Conservation (phyloP, 2,888 invertebrate species). For the Apamea epomidion region DNA sequence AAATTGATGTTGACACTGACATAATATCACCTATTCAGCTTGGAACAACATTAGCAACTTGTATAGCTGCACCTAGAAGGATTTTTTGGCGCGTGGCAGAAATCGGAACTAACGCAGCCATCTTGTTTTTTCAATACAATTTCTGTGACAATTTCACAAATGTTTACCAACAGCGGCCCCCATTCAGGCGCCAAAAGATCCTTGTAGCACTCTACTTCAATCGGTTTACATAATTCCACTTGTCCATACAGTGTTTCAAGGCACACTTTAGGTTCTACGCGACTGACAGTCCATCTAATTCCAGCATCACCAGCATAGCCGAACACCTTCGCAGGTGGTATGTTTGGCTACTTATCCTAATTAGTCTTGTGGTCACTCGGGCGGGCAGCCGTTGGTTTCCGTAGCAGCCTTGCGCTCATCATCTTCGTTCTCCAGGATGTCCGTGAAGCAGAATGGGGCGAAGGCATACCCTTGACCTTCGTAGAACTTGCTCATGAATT, state of each 20-base stretch:
- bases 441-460: conserved; percentile 94
- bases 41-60: neutral
- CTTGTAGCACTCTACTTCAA: neutral
- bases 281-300: conserved; percentile 42
- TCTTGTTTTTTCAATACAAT: neutral
- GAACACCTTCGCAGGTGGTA: conserved; percentile 49
- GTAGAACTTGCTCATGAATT: conserved; percentile 99
- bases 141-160: neutral
- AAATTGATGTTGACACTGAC: neutral
- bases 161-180: neutral
- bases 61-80: neutral
- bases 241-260: conserved; percentile 3
- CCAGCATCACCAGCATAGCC: conserved; percentile 56
- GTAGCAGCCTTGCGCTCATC: conserved; percentile 76
- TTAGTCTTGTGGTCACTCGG: conserved; percentile 77
- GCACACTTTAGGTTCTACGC: conserved; percentile 1
- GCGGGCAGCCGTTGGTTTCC: conserved; percentile 76
- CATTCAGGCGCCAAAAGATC: neutral
- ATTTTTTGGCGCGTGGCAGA: neutral
- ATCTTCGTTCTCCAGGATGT: conserved; percentile 88
- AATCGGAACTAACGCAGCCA: neutral
- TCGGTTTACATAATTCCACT: neutral
- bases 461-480: conserved; percentile 93
- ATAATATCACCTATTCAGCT: neutral
- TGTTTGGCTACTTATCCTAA: conserved; percentile 54